Evolutionary conservation across 53 echinoderm and acorn worm genomes (phyloP), one percentile per base, ranked within the genome.

Genomic region (Mesocentrotus franciscanus): DNA sequence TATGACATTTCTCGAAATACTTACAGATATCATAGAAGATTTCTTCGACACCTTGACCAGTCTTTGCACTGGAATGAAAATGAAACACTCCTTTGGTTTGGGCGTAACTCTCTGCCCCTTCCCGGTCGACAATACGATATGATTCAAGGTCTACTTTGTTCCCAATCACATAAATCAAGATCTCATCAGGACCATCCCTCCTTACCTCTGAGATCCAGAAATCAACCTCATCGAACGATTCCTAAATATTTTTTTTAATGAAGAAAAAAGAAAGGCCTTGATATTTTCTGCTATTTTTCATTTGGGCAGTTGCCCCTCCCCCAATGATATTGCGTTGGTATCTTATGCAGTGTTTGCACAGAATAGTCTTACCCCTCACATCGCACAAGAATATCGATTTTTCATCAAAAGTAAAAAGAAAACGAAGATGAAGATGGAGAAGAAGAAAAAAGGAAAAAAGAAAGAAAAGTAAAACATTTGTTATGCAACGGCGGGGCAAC

Each of bases 1-100:
- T 27, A 71, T 27, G 35, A 17, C 5, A 27, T 27, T 30, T 10
- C 29, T 78, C 27, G 39, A 17, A 16, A 49, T 49, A 83, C 94
- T 94, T 42, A 94, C 94, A 94, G 27, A 94, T 60, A 18, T 83
- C 6, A 13, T 11, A 16, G 55, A 96, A 96, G 27, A 96, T 91
- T n/a, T 94, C 59, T 10, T 83, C 68, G 39, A 96, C 85, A 71
- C 95, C 95, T 6, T 76, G 24, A 24, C 96, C 96, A 15, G 95
- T 93, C 85, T 96, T 95, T 56, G 96, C 96, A 95, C 96, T 96
- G 81, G 95, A 27, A 42, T 95, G 94, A 83, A 94, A 81, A 78
- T 95, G 95, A 83, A 96, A 56, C 9, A 76, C 95, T 0, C 84
- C 94, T 49, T 95, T 90, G 14, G 14, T 60, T 71, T 96, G 66